These are phyloP conservation scores for Polypedilum pembai DNA, from an alignment of 1,140 invertebrate species.

Conservation along the genomic window DNA sequence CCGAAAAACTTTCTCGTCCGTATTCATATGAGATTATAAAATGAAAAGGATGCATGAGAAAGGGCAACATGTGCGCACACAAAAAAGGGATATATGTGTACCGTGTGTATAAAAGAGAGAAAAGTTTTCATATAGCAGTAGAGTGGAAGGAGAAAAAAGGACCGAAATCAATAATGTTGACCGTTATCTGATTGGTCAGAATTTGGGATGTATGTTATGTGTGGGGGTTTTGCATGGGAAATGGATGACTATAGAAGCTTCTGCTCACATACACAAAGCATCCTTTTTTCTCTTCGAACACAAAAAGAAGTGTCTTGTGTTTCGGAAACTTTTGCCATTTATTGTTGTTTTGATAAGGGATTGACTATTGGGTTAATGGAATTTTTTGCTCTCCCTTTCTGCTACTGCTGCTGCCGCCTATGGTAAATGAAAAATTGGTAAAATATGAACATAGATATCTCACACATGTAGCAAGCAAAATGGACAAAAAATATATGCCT, in stretches of 20 bases:
- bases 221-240: not conserved
- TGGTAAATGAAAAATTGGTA: conserved; percentile 3
- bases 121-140: not conserved
- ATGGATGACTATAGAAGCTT: not conserved
- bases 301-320: not conserved
- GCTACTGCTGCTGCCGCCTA: not conserved
- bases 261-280: not conserved
- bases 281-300: conserved; percentile 6
- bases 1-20: not conserved
- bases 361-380: conserved; percentile 22
- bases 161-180: conserved; percentile 23
- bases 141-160: not conserved
- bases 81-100: conserved; percentile 3
- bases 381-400: not conserved
- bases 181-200: conserved; percentile 5
- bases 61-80: conserved; percentile 6
- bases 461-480: not conserved
- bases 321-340: conserved; percentile 26
- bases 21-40: conserved; percentile 14
- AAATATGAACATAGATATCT: conserved; percentile 3
- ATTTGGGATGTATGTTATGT: not conserved
- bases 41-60: conserved; percentile 12
- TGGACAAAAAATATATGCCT: not conserved
- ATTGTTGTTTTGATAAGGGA: conserved; percentile 28
- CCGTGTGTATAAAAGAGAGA: not conserved